Conservation (phyloP, 1,140 invertebrate species). For the Apocrypta bakeri region DNA sequence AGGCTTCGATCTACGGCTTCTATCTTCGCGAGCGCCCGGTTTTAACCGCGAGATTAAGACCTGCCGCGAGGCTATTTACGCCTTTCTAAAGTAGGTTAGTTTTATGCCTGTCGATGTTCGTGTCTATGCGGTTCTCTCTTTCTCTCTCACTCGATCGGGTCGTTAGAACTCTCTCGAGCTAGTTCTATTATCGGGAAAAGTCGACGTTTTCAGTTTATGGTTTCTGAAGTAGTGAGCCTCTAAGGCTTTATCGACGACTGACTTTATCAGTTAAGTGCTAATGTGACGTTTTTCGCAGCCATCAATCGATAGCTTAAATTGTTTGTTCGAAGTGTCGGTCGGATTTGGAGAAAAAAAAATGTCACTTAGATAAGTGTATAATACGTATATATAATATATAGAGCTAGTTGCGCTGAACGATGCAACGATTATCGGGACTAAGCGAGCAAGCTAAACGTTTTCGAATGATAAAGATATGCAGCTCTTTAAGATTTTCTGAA, state of each 20-base stretch:
- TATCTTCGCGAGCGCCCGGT: constrained; percentile 28
- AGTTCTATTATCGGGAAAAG: constrained; percentile 17
- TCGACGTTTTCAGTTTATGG: constrained; percentile 25
- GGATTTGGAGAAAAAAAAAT: background rate
- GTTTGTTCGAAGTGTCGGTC: background rate
- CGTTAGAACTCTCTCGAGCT: background rate
- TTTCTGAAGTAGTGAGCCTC: background rate
- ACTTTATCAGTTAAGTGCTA: constrained; percentile 5
- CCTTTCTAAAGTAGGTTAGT: constrained; percentile 34
- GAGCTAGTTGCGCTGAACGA: too few relatives aligned
- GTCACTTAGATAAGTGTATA: too few relatives aligned
- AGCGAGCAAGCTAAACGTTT: background rate
- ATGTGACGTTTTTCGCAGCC: background rate
- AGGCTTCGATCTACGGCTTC: background rate
- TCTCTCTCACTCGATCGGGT: background rate
- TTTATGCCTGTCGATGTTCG: background rate
- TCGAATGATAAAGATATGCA: background rate
- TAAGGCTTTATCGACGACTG: background rate
- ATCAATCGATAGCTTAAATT: constrained; percentile 16
- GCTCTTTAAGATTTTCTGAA: background rate
- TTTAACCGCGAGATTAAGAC: constrained; percentile 39
- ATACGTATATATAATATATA: too few relatives aligned
- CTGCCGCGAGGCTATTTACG: constrained; percentile 36
- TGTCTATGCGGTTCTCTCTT: background rate
- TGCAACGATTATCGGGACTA: background rate